These are phyloP conservation scores for Perodicticus potto DNA, from an alignment of 2,797 vertebrate genomes.

Conservation along the genomic window DNA sequence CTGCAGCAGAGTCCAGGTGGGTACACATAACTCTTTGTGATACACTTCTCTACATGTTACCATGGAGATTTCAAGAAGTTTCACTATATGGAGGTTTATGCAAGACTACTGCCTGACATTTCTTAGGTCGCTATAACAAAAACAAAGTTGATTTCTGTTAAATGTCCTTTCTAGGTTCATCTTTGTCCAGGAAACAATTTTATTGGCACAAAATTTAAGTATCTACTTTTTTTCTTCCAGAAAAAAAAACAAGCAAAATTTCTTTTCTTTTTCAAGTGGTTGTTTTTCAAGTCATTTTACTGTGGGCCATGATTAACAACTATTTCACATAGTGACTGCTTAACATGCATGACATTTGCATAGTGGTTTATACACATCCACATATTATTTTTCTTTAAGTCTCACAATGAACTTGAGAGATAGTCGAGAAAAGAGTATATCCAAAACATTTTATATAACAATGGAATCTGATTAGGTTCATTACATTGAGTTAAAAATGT, in stretches of 20 bases:
- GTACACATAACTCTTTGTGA: accelerated
- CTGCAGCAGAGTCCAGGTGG: neutral
- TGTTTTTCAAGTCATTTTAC: neutral
- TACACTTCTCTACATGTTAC: neutral
- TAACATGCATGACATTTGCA: neutral
- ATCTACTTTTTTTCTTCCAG: conserved; percentile 20
- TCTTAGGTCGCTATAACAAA: neutral
- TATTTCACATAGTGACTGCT: neutral
- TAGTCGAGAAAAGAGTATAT: neutral
- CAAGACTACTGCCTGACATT: neutral
- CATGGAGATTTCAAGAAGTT: conserved; percentile 51
- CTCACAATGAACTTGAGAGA: neutral
- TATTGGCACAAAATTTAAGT: neutral
- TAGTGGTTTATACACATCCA: neutral
- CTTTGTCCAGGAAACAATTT: neutral
- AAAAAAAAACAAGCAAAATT: neutral
- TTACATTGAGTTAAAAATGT: neutral
- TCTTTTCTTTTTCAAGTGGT: neutral
- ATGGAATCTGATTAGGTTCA: neutral
- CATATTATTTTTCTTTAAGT: neutral
- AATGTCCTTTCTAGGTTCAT: neutral
- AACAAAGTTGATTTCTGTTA: neutral
- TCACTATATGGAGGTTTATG: neutral
- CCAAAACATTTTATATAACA: neutral
- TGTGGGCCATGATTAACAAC: neutral